Evolutionary conservation across 2,113 vertebrate species (phyloP), one percentile per base, ranked within the genome.

Genomic region (Panurus biarmicus): DNA sequence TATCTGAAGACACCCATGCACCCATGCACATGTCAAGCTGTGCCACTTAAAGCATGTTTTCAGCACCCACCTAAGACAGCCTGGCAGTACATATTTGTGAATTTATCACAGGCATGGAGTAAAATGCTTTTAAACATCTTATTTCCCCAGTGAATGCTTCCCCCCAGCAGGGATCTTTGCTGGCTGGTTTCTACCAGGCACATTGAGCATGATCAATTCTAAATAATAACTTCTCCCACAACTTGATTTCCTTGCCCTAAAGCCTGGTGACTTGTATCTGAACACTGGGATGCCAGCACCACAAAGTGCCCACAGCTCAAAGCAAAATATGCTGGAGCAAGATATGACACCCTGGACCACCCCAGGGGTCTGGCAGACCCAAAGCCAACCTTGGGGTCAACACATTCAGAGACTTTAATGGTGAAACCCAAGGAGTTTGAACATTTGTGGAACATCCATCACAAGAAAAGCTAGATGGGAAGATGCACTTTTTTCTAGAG

Each of bases 11-110:
- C 58, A 76, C 0, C 6, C 31, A 54, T 29, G 38, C 85, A 87
- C 91, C 62, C n/a, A n/a, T 38, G 28, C n/a, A n/a, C n/a, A 62
- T 87, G 58, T 91, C 90, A 96, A 82, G 73, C 70, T 89, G 70
- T 85, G 85, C n/a, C 31, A 72, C 66, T 82, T 87, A 53, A 82
- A 87, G 42, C 54, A 35, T 15, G 84, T 89, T 47, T 79, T 29
- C 2, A 3, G 81, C 81, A 93, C 57, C 62, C 67, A 91, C 75
- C 33, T 64, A 82, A 35, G 72, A 76, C n/a, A 96, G 70, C 54
- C 82, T 3, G 11, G 54, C 50, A 90, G 58, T 4, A 4, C 5
- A 2, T 36, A 75, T 60, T 87, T 72, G 61, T 50, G 85, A 72
- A 35, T 87, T 75, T 89, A 61, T 79, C 75, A 57, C 50, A 87